Evolutionary conservation across 2,113 vertebrate genomes (phyloP).

Genomic region (Otolemur garnettii): DNA sequence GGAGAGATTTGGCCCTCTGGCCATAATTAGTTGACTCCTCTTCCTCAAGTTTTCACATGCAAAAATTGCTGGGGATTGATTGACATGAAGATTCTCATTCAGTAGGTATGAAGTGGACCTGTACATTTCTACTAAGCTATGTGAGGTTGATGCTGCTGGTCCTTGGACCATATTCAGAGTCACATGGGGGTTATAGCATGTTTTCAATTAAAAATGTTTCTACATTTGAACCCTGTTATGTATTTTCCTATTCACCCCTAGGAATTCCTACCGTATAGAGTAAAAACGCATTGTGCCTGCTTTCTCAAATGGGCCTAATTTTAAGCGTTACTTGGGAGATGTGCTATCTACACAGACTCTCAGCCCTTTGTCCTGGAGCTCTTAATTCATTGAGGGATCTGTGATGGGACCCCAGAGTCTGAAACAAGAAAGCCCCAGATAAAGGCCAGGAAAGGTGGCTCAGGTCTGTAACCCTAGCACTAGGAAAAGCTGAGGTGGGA

Average conservation of each 20-base stretch:
- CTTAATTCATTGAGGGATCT: not conserved
- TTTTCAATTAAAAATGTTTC: not conserved
- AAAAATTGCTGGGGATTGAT: not conserved
- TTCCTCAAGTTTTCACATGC: not conserved
- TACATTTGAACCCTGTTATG: not conserved
- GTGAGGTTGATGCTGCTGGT: not conserved
- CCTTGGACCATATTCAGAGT: not conserved
- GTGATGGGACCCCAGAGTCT: not conserved
- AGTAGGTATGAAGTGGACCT: not conserved
- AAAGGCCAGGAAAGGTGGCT: too few species aligned
- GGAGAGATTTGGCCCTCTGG: not conserved
- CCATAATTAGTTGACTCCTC: not conserved
- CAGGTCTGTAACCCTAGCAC: too few species aligned
- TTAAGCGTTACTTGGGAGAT: not conserved
- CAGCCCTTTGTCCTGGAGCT: not conserved
- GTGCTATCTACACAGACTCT: not conserved
- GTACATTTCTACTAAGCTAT: not conserved
- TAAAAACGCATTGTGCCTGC: not conserved
- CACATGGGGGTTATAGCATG: not conserved
- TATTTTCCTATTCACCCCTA: not conserved
- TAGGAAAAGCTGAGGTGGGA: too few species aligned
- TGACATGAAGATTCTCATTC: not conserved
- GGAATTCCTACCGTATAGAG: not conserved
- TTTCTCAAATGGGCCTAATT: not conserved
- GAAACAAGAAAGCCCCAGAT: not conserved